A percentile compares a stretch with the other conserved stretches of the same genome.
Evolutionary conservation across 2,797 vertebrate genomes (phyloP).

Genomic region (Dermochelys coriacea): DNA sequence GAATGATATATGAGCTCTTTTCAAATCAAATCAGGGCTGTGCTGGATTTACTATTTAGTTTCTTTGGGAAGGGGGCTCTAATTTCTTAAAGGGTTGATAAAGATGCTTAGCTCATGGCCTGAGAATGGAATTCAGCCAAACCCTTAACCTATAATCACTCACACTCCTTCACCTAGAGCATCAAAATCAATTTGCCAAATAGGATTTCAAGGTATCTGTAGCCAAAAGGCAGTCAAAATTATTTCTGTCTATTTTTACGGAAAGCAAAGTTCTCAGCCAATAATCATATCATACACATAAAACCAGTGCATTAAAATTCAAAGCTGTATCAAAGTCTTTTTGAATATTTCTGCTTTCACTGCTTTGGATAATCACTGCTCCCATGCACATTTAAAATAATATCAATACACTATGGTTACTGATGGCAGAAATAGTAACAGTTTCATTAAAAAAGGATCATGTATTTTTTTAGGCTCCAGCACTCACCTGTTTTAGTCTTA

Average conservation of each 20-base stretch:
- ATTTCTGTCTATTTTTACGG: conserved; percentile 55
- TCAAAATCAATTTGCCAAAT: conserved; percentile 60
- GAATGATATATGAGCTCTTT: conserved; percentile 32
- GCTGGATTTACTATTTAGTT: conserved; percentile 30
- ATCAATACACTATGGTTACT: background rate
- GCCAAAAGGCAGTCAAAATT: conserved; percentile 52
- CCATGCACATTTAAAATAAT: background rate
- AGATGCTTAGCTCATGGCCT: conserved; percentile 26
- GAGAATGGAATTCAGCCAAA: conserved; percentile 45
- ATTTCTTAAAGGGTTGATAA: conserved; percentile 35
- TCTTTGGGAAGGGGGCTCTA: background rate
- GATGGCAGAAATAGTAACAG: background rate
- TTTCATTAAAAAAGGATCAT: background rate
- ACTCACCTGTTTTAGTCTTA: background rate
- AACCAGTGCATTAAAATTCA: conserved; percentile 49
- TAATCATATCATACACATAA: conserved; percentile 41
- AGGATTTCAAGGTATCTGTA: conserved; percentile 57
- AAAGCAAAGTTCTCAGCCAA: conserved; percentile 42
- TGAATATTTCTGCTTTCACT: background rate
- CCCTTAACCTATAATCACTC: conserved; percentile 38
- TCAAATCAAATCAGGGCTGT: conserved; percentile 24
- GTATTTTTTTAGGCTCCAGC: background rate
- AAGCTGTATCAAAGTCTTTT: conserved; percentile 12
- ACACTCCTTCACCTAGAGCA: conserved; percentile 44
- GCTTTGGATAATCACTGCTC: background rate